Percentiles rank a stretch among this genome's conserved stretches.
Evolutionary conservation across 2,113 vertebrate species (phyloP).

Genomic region (Erythrolamprus reginae): DNA sequence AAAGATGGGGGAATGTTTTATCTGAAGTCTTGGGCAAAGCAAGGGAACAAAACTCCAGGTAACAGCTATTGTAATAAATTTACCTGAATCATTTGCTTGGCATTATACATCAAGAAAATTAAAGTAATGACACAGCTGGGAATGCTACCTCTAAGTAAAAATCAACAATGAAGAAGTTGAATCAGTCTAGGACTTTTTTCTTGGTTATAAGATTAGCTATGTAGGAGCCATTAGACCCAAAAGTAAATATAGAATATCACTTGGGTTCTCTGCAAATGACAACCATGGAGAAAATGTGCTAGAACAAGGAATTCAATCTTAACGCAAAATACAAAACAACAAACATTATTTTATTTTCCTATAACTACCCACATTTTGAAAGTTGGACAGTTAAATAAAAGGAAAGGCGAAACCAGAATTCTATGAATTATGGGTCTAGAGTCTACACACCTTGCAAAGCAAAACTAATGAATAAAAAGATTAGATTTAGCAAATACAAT

Average conservation of each 20-base stretch:
- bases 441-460: not conserved
- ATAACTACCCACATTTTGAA: not conserved
- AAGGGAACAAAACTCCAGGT: not conserved
- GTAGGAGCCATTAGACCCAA: not conserved
- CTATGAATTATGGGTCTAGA: not conserved
- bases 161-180: not conserved
- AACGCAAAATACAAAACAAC: not conserved
- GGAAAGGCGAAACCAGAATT: not conserved
- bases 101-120: not conserved
- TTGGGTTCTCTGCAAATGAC: not conserved
- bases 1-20: not conserved
- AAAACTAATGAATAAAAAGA: not conserved
- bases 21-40: not conserved
- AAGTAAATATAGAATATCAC: not conserved
- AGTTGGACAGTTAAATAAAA: not conserved
- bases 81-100: not conserved
- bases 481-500: too few relatives aligned
- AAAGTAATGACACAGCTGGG: not conserved
- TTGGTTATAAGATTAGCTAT: not conserved
- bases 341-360: not conserved
- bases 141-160: not conserved
- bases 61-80: not conserved
- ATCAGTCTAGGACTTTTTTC: not conserved
- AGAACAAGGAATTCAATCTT: not conserved
- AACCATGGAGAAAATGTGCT: not conserved